Percentiles rank a stretch among this genome's conserved stretches.
phyloP scores from a whole-genome alignment of 2,888 invertebrate species.

The Steinernema scapterisci region DNA sequence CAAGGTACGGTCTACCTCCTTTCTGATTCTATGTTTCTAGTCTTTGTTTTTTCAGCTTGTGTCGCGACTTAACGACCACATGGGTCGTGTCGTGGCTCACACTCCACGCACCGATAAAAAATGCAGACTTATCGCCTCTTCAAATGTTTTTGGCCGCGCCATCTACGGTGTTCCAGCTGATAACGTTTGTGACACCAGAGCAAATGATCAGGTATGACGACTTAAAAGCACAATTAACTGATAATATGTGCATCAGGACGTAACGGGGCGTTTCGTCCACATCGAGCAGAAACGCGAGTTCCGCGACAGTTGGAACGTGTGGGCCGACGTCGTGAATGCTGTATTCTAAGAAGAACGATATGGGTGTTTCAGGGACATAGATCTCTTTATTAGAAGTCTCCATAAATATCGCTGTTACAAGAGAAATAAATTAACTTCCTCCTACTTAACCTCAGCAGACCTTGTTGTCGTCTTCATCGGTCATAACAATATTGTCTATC shows the following conservation, averaged over 20 bases:
- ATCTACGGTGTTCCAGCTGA: constrained; percentile 47
- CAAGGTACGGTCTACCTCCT: constrained; percentile 40
- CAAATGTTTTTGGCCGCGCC: constrained; percentile 53
- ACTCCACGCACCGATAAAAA: constrained; percentile 41
- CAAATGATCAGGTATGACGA: background rate
- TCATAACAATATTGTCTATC: constrained; percentile 49
- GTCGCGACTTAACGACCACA: background rate
- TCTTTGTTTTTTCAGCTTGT: background rate
- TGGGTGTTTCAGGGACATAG: background rate
- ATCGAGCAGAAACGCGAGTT: constrained; percentile 44
- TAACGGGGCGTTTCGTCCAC: constrained; percentile 45
- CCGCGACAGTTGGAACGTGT: constrained; percentile 37
- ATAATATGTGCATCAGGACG: constrained; percentile 32
- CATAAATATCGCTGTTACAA: background rate
- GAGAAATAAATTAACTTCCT: background rate
- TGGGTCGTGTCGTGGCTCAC: constrained; percentile 18
- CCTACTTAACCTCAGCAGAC: constrained; percentile 40
- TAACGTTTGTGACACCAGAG: constrained; percentile 37
- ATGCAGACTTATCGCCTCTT: constrained; percentile 46
- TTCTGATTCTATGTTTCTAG: background rate
- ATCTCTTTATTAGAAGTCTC: constrained; percentile 28
- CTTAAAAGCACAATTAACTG: background rate
- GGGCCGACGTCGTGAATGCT: constrained; percentile 39
- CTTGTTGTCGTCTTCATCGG: constrained; percentile 48
- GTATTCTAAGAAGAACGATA: constrained; percentile 36